phyloP scores from a whole-genome alignment of 2,797 vertebrate species.

The Dermochelys coriacea region DNA sequence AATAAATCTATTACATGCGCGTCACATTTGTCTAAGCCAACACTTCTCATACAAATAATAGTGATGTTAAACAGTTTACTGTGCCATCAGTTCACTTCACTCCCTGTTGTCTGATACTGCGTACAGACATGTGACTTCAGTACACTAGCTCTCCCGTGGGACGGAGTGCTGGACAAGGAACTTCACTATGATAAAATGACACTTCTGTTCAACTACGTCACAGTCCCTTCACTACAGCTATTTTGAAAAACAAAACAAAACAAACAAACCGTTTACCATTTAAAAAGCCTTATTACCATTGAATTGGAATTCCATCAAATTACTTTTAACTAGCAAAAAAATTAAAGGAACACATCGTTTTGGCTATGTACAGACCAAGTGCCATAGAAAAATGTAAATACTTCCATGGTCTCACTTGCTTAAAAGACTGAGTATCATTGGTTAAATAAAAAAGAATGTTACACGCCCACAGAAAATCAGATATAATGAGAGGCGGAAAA shows the following conservation, averaged over 20 bases:
- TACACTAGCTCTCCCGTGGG: not conserved
- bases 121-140: not conserved
- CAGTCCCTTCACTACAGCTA: not conserved
- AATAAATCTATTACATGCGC: rapidly evolving
- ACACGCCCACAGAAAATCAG: slow-evolving; percentile 21
- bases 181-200: not conserved
- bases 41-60: not conserved
- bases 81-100: not conserved
- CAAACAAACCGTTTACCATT: not conserved
- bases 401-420: slow-evolving; percentile 43
- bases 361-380: not conserved
- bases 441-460: slow-evolving; percentile 61
- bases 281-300: not conserved
- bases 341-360: not conserved
- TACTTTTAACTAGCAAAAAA: not conserved
- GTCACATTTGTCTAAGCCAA: not conserved
- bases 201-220: not conserved
- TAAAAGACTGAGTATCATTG: slow-evolving; percentile 32
- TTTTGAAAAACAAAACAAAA: not conserved
- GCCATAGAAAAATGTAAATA: slow-evolving; percentile 69
- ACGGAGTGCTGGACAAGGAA: not conserved
- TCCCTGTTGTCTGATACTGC: not conserved
- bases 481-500: slow-evolving; percentile 50
- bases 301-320: not conserved
- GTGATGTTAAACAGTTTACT: not conserved